A percentile compares a stretch with the other conserved stretches of the same genome.
Evolutionary conservation across 2,888 invertebrate species (phyloP).

Genomic region (Syrphus vitripennis): DNA sequence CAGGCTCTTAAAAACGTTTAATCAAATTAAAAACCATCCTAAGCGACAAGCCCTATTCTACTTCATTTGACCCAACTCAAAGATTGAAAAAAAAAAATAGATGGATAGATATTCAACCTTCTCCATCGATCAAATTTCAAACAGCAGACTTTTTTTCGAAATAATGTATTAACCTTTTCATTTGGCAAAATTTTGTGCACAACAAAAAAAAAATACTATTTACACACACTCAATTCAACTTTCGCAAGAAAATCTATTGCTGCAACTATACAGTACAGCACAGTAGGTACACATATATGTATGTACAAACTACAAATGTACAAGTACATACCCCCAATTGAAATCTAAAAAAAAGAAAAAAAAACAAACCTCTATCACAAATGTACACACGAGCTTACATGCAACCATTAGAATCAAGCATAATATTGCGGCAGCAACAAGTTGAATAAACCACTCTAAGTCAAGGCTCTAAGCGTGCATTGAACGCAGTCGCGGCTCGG

Average conservation of each 20-base stretch:
- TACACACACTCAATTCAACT: slow-evolving; percentile 30
- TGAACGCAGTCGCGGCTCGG: slow-evolving; percentile 47
- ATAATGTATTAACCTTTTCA: slow-evolving; percentile 48
- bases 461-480: slow-evolving; percentile 67
- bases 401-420: slow-evolving; percentile 57
- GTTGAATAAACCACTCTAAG: slow-evolving; percentile 69
- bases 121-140: slow-evolving; percentile 38
- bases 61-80: not conserved
- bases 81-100: not conserved
- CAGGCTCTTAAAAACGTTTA: too few relatives aligned
- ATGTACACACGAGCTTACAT: slow-evolving; percentile 28
- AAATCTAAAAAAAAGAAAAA: not conserved
- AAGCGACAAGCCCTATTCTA: too few relatives aligned
- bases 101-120: slow-evolving; percentile 1
- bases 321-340: slow-evolving; percentile 36
- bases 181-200: slow-evolving; percentile 33
- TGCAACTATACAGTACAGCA: slow-evolving; percentile 22
- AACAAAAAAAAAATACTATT: not conserved
- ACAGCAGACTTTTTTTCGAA: slow-evolving; percentile 4
- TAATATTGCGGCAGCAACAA: slow-evolving; percentile 56
- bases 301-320: too few relatives aligned
- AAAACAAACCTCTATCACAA: slow-evolving; percentile 21
- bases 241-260: slow-evolving; percentile 59
- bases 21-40: too few relatives aligned
- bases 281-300: too few relatives aligned